Percentiles rank a stretch among this genome's conserved stretches.
Conservation (phyloP, 1,140 invertebrate species). For the Pemphigus obesinymphae region DNA sequence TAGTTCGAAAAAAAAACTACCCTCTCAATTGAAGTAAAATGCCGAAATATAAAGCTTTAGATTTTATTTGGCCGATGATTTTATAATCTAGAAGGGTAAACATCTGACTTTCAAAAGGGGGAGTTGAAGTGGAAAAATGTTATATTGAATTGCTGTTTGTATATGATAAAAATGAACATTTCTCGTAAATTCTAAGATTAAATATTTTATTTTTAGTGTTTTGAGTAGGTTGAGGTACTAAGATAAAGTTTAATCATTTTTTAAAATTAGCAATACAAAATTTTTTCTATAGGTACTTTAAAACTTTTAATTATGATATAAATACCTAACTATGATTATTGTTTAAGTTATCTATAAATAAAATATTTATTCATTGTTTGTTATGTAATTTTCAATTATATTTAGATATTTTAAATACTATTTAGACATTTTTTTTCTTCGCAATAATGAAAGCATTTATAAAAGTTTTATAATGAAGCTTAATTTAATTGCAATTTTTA, state of each 20-base stretch:
- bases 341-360: no score
- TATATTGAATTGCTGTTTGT: background rate
- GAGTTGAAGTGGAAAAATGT: slow-evolving; percentile 19
- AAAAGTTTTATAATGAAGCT: background rate
- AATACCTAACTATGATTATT: no score
- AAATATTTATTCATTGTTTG: no score
- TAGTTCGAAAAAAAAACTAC: background rate
- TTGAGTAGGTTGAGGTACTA: no score
- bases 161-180: background rate
- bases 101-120: slow-evolving; percentile 7
- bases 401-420: background rate
- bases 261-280: no score
- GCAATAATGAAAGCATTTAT: background rate
- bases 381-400: no score
- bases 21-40: slow-evolving; percentile 14
- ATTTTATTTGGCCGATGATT: slow-evolving; percentile 29
- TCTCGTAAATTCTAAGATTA: background rate
- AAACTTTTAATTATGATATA: no score
- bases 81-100: slow-evolving; percentile 22
- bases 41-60: slow-evolving; percentile 3
- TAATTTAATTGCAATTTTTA: background rate
- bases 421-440: background rate
- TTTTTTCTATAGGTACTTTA: no score
- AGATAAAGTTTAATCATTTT: no score
- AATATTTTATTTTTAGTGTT: no score